Evolutionary conservation across 2,113 vertebrate genomes (phyloP).

Genomic region (Chloropsis cyanopogon): DNA sequence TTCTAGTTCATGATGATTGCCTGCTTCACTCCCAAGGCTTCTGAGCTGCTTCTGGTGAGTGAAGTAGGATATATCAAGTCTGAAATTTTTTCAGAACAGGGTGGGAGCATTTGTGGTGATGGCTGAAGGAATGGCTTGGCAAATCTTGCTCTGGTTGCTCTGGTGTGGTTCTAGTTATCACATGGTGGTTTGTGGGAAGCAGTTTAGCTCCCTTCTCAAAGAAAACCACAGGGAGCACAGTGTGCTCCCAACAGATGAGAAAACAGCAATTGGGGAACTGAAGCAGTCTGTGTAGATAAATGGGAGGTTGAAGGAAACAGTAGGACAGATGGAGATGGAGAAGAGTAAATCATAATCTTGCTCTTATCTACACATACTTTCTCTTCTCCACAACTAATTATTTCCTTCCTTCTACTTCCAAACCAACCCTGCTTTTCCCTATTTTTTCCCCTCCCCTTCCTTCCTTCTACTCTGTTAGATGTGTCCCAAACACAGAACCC

Average conservation of each 20-base stretch:
- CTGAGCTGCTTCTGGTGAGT: neutral
- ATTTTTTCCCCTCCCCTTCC: neutral
- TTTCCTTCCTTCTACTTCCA: neutral
- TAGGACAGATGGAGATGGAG: neutral
- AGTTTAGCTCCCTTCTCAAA: neutral
- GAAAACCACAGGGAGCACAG: neutral
- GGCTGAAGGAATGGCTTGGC: neutral
- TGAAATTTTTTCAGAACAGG: neutral
- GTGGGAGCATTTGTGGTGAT: neutral
- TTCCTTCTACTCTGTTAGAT: neutral
- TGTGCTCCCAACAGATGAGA: neutral
- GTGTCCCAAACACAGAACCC: neutral
- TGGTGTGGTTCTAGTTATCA: constrained; percentile 26
- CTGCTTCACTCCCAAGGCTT: neutral
- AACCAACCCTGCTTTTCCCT: neutral
- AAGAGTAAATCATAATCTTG: neutral
- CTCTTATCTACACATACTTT: neutral
- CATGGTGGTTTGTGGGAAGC: constrained; percentile 25
- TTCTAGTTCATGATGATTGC: neutral
- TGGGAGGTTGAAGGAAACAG: neutral
- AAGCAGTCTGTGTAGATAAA: neutral
- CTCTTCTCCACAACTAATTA: neutral
- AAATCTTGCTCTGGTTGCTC: neutral
- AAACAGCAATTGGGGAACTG: neutral
- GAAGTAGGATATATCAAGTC: neutral